phyloP scores from a whole-genome alignment of 1,140 invertebrate species.

The Microplitis demolitor region DNA sequence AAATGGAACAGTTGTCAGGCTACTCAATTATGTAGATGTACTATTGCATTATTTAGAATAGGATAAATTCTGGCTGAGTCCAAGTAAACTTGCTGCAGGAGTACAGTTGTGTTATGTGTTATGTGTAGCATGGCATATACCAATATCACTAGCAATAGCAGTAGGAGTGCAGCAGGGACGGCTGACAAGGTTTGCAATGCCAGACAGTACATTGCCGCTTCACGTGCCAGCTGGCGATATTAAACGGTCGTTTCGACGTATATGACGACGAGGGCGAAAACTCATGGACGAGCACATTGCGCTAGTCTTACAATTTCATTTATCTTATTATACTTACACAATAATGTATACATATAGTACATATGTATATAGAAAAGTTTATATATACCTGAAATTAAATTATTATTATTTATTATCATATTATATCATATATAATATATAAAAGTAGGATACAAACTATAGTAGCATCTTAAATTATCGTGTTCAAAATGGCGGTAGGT shows the following conservation, averaged over 20 bases:
- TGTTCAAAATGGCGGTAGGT: conserved; percentile 26
- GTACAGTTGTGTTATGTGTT: no score
- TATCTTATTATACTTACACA: neutral
- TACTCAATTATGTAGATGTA: no score
- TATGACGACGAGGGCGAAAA: conserved; percentile 13
- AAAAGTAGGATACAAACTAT: no score
- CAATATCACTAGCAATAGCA: no score
- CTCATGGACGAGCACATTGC: conserved; percentile 10
- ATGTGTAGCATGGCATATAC: no score
- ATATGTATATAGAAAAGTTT: no score
- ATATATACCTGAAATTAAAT: no score
- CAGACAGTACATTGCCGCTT: conserved; percentile 31
- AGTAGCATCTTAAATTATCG: neutral
- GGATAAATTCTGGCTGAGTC: neutral
- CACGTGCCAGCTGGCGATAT: conserved; percentile 32
- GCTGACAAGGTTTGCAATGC: conserved; percentile 22
- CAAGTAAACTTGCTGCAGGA: neutral
- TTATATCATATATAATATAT: no score
- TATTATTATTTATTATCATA: no score
- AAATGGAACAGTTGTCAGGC: no score
- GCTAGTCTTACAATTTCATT: conserved; percentile 12
- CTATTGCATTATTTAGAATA: no score
- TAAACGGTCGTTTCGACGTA: conserved; percentile 21
- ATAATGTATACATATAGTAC: no score
- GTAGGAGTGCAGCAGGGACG: neutral